These are phyloP conservation scores for Steromphala cineraria DNA, from an alignment of 2,888 invertebrate species.

Conservation along the genomic window DNA sequence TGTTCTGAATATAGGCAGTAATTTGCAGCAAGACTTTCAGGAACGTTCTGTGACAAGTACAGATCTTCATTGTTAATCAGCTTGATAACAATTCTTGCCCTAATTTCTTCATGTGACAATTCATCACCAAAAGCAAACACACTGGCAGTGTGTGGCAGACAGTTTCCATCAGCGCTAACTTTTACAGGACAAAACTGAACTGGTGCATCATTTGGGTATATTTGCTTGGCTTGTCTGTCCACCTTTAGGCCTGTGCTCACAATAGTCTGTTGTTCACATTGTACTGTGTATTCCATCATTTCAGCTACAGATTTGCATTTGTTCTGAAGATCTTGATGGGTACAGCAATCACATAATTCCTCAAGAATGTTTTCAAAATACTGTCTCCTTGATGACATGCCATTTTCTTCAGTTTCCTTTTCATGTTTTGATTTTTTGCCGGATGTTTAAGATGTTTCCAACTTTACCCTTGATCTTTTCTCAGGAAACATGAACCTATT, in stretches of 20 bases:
- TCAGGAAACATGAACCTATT: slow-evolving; percentile 19
- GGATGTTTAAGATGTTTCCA: not conserved
- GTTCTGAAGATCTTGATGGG: slow-evolving; percentile 5
- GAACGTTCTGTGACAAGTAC: not conserved
- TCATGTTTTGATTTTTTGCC: not conserved
- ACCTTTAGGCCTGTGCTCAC: slow-evolving; percentile 14
- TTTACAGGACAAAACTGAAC: slow-evolving; percentile 11
- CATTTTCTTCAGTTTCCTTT: too few species aligned
- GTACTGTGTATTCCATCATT: not conserved
- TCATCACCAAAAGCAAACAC: slow-evolving; percentile 28
- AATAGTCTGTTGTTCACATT: slow-evolving; percentile 1
- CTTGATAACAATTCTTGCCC: slow-evolving; percentile 30
- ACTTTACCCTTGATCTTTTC: not conserved
- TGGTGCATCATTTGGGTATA: slow-evolving; percentile 31
- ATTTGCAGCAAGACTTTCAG: not conserved
- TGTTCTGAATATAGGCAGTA: slow-evolving; percentile 14
- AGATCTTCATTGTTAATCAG: slow-evolving; percentile 14
- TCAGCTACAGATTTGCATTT: slow-evolving; percentile 1
- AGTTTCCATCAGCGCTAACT: slow-evolving; percentile 27
- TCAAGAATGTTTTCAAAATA: not conserved
- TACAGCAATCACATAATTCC: not conserved
- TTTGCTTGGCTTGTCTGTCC: slow-evolving; percentile 24
- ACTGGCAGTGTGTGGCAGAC: slow-evolving; percentile 21
- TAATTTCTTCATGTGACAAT: slow-evolving; percentile 20
- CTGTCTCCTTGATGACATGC: too few species aligned